Conservation (phyloP, 37 sponge, comb jelly and placozoan species). For the Hexactinellida sp. region DNA sequence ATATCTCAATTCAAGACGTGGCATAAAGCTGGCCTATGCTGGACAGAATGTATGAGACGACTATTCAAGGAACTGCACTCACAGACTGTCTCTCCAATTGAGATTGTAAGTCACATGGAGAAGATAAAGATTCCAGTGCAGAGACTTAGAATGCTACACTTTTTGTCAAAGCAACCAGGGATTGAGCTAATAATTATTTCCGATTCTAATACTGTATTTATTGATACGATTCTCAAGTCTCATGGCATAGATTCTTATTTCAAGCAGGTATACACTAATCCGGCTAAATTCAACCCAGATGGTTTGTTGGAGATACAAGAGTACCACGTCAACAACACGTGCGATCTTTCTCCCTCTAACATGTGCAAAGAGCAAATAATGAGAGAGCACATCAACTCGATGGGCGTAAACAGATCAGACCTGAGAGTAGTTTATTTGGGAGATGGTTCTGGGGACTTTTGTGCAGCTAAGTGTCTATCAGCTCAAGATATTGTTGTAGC, state of each 20-base stretch:
- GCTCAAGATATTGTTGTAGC: slow-evolving; percentile 40
- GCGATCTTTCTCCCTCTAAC: slow-evolving; percentile 31
- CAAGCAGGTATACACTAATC: slow-evolving; percentile 34
- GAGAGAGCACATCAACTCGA: slow-evolving; percentile 13
- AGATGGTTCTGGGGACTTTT: slow-evolving; percentile 50
- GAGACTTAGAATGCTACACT: slow-evolving; percentile 20
- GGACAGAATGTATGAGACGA: slow-evolving; percentile 45
- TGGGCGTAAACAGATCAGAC: neutral
- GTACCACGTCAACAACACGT: slow-evolving; percentile 35
- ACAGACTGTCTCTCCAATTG: neutral
- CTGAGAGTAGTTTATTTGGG: slow-evolving; percentile 45
- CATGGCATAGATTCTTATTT: slow-evolving; percentile 30
- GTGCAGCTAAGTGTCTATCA: slow-evolving; percentile 26
- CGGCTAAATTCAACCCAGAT: slow-evolving; percentile 39
- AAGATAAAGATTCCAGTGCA: slow-evolving; percentile 12
- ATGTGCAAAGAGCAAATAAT: slow-evolving; percentile 53
- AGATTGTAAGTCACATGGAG: neutral
- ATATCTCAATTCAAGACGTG: neutral
- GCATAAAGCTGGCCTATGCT: slow-evolving; percentile 14
- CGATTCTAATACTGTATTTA: slow-evolving; percentile 57
- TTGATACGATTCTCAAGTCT: slow-evolving; percentile 32
- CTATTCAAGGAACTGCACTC: slow-evolving; percentile 21
- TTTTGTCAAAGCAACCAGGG: neutral
- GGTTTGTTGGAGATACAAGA: slow-evolving; percentile 31
- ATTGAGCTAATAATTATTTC: slow-evolving; percentile 46